These are phyloP conservation scores for Celastrina argiolus DNA, from an alignment of 2,888 invertebrate genomes.

Conservation along the genomic window DNA sequence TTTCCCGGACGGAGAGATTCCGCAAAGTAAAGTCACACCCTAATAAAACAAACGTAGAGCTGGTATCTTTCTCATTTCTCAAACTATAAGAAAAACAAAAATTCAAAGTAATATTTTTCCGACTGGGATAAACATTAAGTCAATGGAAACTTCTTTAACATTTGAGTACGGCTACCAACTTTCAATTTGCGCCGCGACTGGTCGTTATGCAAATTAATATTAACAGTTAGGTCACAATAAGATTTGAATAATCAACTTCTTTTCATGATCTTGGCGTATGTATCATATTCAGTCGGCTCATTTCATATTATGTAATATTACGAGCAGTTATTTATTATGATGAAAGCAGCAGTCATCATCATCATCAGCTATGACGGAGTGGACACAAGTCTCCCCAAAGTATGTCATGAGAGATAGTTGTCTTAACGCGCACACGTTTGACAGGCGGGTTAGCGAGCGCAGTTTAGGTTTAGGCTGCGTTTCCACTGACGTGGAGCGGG, in stretches of 20 bases:
- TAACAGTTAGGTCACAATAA: not conserved
- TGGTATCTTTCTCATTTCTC: too few relatives aligned
- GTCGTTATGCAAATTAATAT: not conserved
- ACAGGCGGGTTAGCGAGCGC: too few relatives aligned
- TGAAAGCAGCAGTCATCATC: not conserved
- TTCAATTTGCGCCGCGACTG: not conserved
- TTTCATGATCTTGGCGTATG: not conserved
- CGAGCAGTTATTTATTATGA: not conserved
- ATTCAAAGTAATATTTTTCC: not conserved
- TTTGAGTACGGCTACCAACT: not conserved
- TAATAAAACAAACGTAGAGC: too few relatives aligned
- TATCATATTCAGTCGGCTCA: not conserved
- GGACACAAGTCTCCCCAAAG: too few relatives aligned
- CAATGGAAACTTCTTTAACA: not conserved
- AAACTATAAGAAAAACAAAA: not conserved
- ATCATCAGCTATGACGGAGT: too few relatives aligned
- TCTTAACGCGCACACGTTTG: too few relatives aligned
- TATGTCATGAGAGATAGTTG: too few relatives aligned
- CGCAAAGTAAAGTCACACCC: too few relatives aligned
- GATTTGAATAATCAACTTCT: not conserved
- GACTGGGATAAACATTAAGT: too few relatives aligned
- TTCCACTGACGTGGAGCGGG: too few relatives aligned
- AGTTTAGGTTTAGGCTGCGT: too few relatives aligned
- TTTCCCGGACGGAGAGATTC: too few relatives aligned
- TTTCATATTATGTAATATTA: not conserved